These are phyloP conservation scores for Therioaphis trifolii DNA, from an alignment of 2,888 invertebrate genomes.

Conservation along the genomic window DNA sequence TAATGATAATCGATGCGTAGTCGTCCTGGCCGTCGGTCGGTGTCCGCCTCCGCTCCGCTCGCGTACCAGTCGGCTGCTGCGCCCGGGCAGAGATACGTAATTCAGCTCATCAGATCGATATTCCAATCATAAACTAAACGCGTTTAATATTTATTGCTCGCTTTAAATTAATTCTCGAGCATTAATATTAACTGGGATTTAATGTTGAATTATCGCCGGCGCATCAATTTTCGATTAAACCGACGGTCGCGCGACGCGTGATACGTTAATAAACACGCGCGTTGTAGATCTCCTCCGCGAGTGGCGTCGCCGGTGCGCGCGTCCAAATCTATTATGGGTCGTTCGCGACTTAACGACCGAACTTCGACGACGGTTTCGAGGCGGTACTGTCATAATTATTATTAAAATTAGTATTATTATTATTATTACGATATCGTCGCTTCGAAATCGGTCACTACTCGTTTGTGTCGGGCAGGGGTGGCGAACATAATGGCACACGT, in stretches of 20 bases:
- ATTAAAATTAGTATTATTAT: too few relatives aligned
- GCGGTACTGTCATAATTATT: too few relatives aligned
- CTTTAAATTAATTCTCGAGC: not conserved
- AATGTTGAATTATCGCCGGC: constrained; percentile 22
- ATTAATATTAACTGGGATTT: not conserved
- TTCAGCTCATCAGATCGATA: not conserved
- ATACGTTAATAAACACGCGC: too few relatives aligned
- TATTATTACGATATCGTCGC: too few relatives aligned
- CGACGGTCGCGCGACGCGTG: not conserved
- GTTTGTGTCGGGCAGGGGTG: too few relatives aligned
- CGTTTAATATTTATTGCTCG: not conserved
- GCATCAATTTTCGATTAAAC: constrained; percentile 19
- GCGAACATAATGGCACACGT: too few relatives aligned
- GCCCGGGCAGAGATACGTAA: not conserved
- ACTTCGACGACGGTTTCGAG: not conserved
- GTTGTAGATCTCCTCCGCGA: not conserved
- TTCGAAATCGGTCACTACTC: not conserved
- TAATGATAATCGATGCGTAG: too few relatives aligned
- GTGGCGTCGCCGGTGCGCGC: not conserved
- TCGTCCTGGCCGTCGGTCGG: not conserved
- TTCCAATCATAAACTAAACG: not conserved
- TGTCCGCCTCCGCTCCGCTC: not conserved
- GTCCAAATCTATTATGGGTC: not conserved
- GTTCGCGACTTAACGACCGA: not conserved
- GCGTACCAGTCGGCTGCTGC: not conserved